Conservation (phyloP, 2,113 vertebrate genomes). For the Phodopus roborovskii region DNA sequence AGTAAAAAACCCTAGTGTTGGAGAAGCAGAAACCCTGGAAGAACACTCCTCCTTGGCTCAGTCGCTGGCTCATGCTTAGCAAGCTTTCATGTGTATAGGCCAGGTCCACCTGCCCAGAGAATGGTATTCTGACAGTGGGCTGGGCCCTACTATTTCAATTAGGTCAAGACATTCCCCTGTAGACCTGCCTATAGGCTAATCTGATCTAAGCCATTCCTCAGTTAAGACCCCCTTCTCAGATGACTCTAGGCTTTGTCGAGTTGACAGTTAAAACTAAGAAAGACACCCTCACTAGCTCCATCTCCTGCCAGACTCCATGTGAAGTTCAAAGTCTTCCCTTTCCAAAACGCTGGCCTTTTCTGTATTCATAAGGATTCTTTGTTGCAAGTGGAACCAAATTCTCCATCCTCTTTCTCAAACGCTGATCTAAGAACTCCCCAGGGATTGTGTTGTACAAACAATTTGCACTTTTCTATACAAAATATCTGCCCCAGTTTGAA, state of each 20-base stretch:
- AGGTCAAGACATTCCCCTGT: not conserved
- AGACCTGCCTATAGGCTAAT: not conserved
- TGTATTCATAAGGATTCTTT: not conserved
- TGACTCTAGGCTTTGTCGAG: not conserved
- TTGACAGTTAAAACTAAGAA: not conserved
- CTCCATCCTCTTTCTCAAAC: slow-evolving; percentile 24
- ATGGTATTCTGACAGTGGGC: not conserved
- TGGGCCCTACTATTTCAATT: not conserved
- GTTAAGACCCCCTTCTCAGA: not conserved
- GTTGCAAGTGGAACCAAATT: not conserved
- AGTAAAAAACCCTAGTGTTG: not conserved
- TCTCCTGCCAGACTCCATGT: not conserved
- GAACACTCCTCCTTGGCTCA: not conserved
- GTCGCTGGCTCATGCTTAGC: not conserved
- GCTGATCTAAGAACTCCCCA: not conserved
- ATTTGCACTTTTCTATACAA: not conserved
- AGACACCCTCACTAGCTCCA: not conserved
- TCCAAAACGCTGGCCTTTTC: not conserved
- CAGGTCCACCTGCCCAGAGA: not conserved
- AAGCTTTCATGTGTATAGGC: not conserved
- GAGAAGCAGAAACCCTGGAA: not conserved
- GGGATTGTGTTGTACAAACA: not conserved
- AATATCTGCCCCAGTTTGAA: not conserved
- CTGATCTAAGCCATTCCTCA: not conserved
- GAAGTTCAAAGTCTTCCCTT: slow-evolving; percentile 27